Base-by-base conservation (phyloP, 2,888 invertebrate genomes). In the Homarus gammarus region DNA sequence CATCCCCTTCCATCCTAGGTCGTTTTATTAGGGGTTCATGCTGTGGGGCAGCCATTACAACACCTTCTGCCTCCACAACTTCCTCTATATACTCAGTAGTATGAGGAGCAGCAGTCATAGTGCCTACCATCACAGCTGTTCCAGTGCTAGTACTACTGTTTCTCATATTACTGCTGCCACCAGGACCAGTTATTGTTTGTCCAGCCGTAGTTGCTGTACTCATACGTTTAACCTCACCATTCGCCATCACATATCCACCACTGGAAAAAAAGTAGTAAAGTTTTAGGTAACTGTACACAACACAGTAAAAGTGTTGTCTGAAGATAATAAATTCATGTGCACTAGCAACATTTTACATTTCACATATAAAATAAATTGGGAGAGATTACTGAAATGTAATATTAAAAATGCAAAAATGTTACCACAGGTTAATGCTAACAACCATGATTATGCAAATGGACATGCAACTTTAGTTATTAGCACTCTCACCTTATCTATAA, bases 161-260 rank as follows among this genome's bases (percentile, higher is more conserved):
- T 78, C 77, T 84, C 40, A 84, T 78, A 78, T 70, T 78, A 70
- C 83, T 83, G 72, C 75, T 84, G 51, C 83, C 75, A 72, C 81
- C 61, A 33, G 83, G 73, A 56, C 84, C 61, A 36, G 51, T 79
- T 33, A 81, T 38, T 61, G 73, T 84, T 49, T 40, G 75, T 40
- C 84, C 79, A 15, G 81, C 83, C 33, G 88, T 84, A 49, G 83
- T 79, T 51, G 89, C 56, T 38, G 87, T 77, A 64, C 85, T 91
- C 36, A 92, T 92, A 40, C 92, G 86, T 77, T 91, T 92, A 64
- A 92, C 85, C 82, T 92, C 92, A 12, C 92, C 92, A 64, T 92
- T 92, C 73, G 92, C 92, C 22, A 92, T 89, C 79, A 92, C 90
- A 72, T 91, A 92, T 36, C 92, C 84, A 56, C 89, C 84, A 85